phyloP scores from a whole-genome alignment of 23 tunicate species.

The Phallusia fumigata region DNA sequence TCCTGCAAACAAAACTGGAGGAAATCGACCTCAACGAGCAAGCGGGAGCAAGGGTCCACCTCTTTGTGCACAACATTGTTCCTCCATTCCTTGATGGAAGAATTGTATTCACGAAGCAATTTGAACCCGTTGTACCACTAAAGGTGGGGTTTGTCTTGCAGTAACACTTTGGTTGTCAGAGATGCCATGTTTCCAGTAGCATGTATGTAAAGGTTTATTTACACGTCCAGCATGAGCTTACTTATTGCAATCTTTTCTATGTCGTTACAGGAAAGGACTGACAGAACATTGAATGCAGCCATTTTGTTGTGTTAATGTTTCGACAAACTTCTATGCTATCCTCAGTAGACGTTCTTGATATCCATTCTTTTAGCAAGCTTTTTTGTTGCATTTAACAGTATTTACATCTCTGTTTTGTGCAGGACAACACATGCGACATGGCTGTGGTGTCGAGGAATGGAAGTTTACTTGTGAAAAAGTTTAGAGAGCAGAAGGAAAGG shows the following conservation, averaged over 20 bases:
- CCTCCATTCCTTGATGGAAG: slow-evolving; percentile 99
- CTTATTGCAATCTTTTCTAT: no score
- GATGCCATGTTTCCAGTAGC: no score
- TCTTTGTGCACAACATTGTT: slow-evolving; percentile 95
- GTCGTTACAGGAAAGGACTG: no score
- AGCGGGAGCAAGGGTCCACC: slow-evolving; percentile 95
- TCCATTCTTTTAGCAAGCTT: no score
- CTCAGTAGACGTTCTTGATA: no score
- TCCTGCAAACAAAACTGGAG: slow-evolving; percentile 75
- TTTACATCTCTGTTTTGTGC: neutral
- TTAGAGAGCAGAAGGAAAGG: slow-evolving; percentile 89
- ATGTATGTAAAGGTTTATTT: no score
- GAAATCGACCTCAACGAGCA: slow-evolving; percentile 92
- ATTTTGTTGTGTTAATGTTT: no score
- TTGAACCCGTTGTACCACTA: slow-evolving; percentile 96
- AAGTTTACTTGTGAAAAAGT: slow-evolving; percentile 76
- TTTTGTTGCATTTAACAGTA: no score
- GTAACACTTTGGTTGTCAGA: neutral
- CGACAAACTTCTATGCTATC: no score
- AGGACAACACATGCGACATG: slow-evolving; percentile 99
- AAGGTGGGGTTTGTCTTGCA: slow-evolving; percentile 20
- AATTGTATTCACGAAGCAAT: slow-evolving; percentile 98
- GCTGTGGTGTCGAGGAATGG: slow-evolving; percentile 93
- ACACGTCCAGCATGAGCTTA: no score
- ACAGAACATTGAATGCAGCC: no score